Evolutionary conservation across 2,113 vertebrate genomes (phyloP).

Genomic region (Caloenas nicobarica): DNA sequence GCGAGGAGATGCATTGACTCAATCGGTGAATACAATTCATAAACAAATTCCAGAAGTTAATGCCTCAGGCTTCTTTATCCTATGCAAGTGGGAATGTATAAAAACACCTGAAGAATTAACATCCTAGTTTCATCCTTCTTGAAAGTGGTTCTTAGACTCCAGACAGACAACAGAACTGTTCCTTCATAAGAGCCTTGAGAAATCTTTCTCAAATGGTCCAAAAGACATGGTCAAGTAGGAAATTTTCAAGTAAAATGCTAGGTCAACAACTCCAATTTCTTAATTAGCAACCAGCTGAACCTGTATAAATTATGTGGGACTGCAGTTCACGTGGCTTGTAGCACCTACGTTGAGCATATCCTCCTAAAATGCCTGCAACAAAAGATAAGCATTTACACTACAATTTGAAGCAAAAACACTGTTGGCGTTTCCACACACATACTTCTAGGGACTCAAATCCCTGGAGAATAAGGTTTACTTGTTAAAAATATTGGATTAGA

Average conservation of each 20-base stretch:
- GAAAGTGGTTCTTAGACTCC: neutral
- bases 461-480: neutral
- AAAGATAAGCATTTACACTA: neutral
- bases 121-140: neutral
- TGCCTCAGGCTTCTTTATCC: neutral
- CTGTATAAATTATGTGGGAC: neutral
- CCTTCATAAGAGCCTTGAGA: neutral
- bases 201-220: neutral
- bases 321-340: neutral
- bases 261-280: neutral
- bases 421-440: neutral
- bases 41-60: neutral
- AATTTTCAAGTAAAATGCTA: neutral
- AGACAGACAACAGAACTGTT: neutral
- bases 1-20: neutral
- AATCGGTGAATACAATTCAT: rapidly evolving
- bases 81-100: neutral
- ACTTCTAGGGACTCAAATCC: neutral
- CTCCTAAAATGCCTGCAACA: neutral
- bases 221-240: neutral
- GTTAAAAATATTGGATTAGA: neutral
- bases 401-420: neutral
- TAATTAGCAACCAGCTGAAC: neutral
- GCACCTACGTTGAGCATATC: neutral
- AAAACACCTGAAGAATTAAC: neutral